Evolutionary conservation across 2,888 invertebrate genomes (phyloP).

Genomic region (Congeria kusceri): DNA sequence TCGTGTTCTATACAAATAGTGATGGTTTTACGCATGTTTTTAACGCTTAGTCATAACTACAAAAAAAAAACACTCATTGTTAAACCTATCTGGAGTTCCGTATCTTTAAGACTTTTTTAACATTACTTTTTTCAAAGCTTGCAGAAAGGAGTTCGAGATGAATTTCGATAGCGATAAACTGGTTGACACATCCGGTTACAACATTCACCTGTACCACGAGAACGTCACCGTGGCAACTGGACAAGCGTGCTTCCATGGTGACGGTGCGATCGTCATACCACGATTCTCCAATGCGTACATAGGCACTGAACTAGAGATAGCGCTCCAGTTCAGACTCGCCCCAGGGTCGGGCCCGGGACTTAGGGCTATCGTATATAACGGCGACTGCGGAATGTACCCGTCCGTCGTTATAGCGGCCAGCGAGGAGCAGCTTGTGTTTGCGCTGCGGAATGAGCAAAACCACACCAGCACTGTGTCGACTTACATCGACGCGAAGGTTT

Average conservation of each 20-base stretch:
- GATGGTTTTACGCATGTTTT: too few relatives aligned
- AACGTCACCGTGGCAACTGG: constrained; percentile 43
- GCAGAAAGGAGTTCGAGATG: constrained; percentile 55
- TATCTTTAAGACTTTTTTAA: too few relatives aligned
- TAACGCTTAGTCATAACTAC: too few relatives aligned
- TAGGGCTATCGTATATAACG: constrained; percentile 55
- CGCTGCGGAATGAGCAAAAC: constrained; percentile 27
- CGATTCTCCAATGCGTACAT: constrained; percentile 56
- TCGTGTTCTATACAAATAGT: too few relatives aligned
- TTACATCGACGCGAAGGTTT: constrained; percentile 16
- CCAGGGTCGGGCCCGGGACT: background rate
- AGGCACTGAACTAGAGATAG: constrained; percentile 38
- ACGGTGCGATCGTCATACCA: constrained; percentile 51
- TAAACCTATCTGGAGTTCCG: too few relatives aligned
- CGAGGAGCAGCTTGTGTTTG: constrained; percentile 20
- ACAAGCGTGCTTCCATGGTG: constrained; percentile 54
- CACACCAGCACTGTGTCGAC: constrained; percentile 2
- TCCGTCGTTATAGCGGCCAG: constrained; percentile 41
- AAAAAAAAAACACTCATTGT: too few relatives aligned
- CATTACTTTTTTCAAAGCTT: constrained; percentile 26
- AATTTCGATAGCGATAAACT: constrained; percentile 27
- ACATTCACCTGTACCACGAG: constrained; percentile 43
- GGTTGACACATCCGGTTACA: constrained; percentile 36
- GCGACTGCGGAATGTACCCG: constrained; percentile 52
- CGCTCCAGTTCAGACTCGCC: constrained; percentile 32